phyloP scores from a whole-genome alignment of 2,797 vertebrate genomes.

The Danio aesculapii region DNA sequence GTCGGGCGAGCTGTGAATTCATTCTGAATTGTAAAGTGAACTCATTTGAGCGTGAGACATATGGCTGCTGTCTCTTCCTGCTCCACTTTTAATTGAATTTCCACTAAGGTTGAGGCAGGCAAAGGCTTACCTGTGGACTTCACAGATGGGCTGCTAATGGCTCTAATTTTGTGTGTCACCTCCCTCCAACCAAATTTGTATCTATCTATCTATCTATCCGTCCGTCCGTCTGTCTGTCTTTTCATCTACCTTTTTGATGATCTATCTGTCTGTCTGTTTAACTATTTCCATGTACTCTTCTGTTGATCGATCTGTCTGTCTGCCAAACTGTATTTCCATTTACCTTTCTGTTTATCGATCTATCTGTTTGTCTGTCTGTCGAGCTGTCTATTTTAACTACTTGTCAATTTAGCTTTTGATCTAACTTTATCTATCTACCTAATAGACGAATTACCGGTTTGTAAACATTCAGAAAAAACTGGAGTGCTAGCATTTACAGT shows the following conservation, averaged over 20 bases:
- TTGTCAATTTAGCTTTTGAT: no score
- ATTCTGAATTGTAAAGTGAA: conserved; percentile 17
- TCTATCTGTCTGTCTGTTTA: not conserved
- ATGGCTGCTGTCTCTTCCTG: conserved; percentile 42
- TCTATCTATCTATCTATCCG: not conserved
- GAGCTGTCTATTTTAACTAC: no score
- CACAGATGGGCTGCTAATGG: conserved; percentile 45
- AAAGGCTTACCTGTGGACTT: conserved; percentile 46
- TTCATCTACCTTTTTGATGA: not conserved
- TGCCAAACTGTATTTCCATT: no score
- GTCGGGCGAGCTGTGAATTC: not conserved
- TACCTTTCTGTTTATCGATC: not conserved
- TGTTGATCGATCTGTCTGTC: not conserved
- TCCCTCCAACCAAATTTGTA: not conserved
- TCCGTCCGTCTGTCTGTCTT: no score
- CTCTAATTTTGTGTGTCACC: not conserved
- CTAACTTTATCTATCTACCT: no score
- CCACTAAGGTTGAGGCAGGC: conserved; percentile 32
- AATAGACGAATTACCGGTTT: no score
- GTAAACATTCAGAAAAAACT: no score
- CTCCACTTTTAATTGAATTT: conserved; percentile 39
- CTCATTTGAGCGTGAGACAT: conserved; percentile 35
- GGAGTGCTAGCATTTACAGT: no score
- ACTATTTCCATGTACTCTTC: no score
- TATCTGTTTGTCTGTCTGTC: not conserved